phyloP scores from a whole-genome alignment of 2,113 vertebrate genomes.

The Paradisaea rubra region DNA sequence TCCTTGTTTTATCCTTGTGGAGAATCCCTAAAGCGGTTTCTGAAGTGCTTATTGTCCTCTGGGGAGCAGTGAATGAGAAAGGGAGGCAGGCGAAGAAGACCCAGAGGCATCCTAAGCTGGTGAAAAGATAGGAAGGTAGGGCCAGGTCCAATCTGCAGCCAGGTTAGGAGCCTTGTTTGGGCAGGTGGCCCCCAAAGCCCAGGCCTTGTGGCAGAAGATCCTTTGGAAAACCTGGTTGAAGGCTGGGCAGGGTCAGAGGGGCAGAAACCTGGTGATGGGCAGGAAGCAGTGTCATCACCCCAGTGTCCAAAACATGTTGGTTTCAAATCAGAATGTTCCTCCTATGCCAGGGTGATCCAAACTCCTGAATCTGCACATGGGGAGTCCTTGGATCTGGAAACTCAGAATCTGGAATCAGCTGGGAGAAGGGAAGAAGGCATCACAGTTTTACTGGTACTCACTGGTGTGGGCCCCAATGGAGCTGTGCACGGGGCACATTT shows the following conservation, averaged over 20 bases:
- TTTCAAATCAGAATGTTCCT: not conserved
- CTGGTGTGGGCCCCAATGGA: not conserved
- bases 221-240: not conserved
- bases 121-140: not conserved
- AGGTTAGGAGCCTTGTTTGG: not conserved
- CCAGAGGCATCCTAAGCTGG: not conserved
- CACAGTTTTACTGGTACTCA: not conserved
- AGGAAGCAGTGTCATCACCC: not conserved
- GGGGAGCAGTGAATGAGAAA: conserved; percentile 2
- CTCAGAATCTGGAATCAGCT: not conserved
- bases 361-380: fast-evolving
- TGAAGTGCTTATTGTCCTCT: conserved; percentile 35
- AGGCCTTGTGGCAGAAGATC: not conserved
- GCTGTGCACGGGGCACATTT: not conserved
- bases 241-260: not conserved
- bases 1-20: conserved; percentile 62
- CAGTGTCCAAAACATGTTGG: not conserved
- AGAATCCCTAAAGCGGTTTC: conserved; percentile 32
- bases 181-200: not conserved
- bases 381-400: not conserved
- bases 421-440: not conserved
- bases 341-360: fast-evolving
- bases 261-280: not conserved
- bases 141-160: not conserved
- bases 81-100: not conserved